These are phyloP conservation scores for Alectoris magna DNA, from an alignment of 2,797 vertebrate species.

Conservation along the genomic window DNA sequence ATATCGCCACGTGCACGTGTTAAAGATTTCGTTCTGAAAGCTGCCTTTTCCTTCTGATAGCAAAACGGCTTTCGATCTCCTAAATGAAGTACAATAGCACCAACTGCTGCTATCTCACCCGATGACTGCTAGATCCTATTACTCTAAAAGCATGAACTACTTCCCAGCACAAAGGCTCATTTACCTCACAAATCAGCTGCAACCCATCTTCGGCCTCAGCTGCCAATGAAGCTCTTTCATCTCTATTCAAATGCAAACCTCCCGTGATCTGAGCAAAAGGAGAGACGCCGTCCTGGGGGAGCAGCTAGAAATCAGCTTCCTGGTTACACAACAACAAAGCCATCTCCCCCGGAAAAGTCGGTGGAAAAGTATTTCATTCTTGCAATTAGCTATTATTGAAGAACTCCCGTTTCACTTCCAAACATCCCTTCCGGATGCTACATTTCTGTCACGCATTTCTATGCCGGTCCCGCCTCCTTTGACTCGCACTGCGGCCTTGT, in stretches of 20 bases:
- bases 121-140: background rate
- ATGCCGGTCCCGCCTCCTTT: background rate
- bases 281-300: background rate
- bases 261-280: background rate
- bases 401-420: constrained; percentile 2
- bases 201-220: background rate
- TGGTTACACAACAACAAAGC: constrained; percentile 10
- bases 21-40: background rate
- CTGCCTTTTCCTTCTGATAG: constrained; percentile 5
- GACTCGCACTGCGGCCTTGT: background rate
- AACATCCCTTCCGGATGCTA: background rate
- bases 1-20: background rate
- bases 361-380: background rate
- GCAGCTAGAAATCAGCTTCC: background rate
- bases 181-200: constrained; percentile 15
- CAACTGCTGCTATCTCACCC: background rate
- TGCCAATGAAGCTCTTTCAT: background rate
- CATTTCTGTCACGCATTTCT: background rate
- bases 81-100: constrained; percentile 36
- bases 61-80: background rate
- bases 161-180: constrained; percentile 36
- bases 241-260: constrained; percentile 31
- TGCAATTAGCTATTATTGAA: background rate
- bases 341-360: background rate
- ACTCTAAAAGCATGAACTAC: background rate